These are phyloP conservation scores for Mus pahari DNA, from an alignment of 2,113 vertebrate genomes.

Conservation along the genomic window DNA sequence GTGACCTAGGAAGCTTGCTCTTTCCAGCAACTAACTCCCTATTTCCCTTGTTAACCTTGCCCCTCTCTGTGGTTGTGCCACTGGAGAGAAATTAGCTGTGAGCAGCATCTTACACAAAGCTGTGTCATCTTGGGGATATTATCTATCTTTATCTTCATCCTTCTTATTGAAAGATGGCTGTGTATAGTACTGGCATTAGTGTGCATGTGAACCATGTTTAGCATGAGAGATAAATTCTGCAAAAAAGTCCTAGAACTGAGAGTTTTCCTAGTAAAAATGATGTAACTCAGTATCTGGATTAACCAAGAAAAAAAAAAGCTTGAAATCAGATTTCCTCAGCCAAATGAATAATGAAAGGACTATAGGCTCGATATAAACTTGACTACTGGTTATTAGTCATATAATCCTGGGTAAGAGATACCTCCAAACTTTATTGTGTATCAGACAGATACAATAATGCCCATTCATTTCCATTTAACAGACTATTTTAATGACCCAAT, in stretches of 20 bases:
- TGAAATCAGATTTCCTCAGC: background rate
- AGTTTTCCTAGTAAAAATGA: conserved; percentile 11
- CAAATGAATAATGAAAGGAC: background rate
- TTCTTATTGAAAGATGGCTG: background rate
- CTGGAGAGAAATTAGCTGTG: background rate
- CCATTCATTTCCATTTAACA: background rate
- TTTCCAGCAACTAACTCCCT: background rate
- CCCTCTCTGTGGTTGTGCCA: background rate
- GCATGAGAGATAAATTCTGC: background rate
- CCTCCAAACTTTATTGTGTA: background rate
- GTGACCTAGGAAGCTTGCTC: background rate
- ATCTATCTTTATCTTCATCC: background rate
- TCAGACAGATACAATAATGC: background rate
- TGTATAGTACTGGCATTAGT: background rate
- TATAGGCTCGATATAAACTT: background rate
- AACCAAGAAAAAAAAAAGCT: background rate
- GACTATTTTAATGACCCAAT: background rate
- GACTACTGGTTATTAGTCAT: background rate
- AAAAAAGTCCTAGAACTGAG: background rate
- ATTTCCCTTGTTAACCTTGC: background rate
- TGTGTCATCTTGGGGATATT: background rate
- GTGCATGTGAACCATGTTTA: background rate
- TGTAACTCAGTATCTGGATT: background rate
- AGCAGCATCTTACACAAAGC: background rate
- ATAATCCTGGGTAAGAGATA: background rate